A percentile compares a stretch with the other conserved stretches of the same genome.
Conservation (phyloP, 2,113 vertebrate species). For the Meleagris gallopavo region DNA sequence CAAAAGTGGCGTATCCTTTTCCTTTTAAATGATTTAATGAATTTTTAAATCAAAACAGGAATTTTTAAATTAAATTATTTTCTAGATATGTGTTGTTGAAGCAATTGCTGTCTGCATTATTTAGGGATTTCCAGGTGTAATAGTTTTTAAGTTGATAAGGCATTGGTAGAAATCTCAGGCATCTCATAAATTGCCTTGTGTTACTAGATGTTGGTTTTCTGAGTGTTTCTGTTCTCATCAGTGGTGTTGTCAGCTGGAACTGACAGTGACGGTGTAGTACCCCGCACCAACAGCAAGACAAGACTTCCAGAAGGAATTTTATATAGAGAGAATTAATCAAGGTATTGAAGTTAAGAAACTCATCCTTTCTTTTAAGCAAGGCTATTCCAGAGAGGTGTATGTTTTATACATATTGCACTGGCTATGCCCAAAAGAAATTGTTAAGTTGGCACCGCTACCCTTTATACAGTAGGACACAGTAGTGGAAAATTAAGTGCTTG, state of each 20-base stretch:
- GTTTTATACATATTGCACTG: background rate
- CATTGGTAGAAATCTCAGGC: background rate
- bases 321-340: background rate
- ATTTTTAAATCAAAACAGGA: background rate
- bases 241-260: background rate
- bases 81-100: background rate
- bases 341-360: background rate
- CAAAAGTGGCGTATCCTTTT: background rate
- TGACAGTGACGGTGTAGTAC: background rate
- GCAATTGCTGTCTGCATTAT: background rate
- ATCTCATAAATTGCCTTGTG: background rate
- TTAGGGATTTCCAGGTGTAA: background rate
- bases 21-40: background rate
- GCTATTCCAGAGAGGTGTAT: background rate
- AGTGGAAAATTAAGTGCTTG: background rate
- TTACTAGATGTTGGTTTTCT: background rate
- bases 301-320: background rate
- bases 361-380: background rate
- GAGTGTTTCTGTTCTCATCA: background rate
- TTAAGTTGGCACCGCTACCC: background rate
- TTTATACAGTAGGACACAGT: rapidly evolving
- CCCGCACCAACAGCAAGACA: background rate
- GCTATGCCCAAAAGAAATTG: background rate
- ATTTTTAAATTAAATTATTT: background rate
- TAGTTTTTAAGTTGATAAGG: background rate